Conservation (phyloP, 2,888 invertebrate genomes). For the Trichogramma dendrolimi region DNA sequence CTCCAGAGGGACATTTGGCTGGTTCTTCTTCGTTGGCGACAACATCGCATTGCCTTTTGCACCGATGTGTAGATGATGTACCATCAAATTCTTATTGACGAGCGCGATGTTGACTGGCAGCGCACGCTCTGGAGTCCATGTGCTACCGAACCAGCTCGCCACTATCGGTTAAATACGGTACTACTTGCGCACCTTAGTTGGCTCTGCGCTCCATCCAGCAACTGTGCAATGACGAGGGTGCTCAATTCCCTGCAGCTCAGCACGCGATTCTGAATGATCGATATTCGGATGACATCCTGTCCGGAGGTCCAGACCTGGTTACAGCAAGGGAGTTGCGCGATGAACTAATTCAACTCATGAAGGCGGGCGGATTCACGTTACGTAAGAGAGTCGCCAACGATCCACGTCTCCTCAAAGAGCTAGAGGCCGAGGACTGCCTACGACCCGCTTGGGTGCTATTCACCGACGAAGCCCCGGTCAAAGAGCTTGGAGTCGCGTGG, state of each 20-base stretch:
- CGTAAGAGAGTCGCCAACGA: background rate
- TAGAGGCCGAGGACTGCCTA: background rate
- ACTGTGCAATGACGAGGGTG: slow-evolving; percentile 13
- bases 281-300: slow-evolving; percentile 17
- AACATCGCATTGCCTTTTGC: background rate
- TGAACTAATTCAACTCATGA: background rate
- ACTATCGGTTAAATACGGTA: slow-evolving; percentile 10
- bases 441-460: background rate
- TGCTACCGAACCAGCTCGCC: background rate
- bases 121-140: background rate
- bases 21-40: background rate
- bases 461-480: background rate
- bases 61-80: background rate
- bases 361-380: background rate
- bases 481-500: background rate
- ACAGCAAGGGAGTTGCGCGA: background rate
- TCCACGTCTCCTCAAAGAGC: background rate
- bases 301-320: background rate
- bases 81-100: background rate
- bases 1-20: background rate
- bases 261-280: background rate
- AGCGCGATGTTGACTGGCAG: background rate
- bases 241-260: slow-evolving; percentile 3
- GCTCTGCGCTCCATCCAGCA: slow-evolving; percentile 15
- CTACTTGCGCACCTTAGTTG: slow-evolving; percentile 12